These are phyloP conservation scores for Brachyptera risi DNA, from an alignment of 2,888 invertebrate genomes.

Conservation along the genomic window DNA sequence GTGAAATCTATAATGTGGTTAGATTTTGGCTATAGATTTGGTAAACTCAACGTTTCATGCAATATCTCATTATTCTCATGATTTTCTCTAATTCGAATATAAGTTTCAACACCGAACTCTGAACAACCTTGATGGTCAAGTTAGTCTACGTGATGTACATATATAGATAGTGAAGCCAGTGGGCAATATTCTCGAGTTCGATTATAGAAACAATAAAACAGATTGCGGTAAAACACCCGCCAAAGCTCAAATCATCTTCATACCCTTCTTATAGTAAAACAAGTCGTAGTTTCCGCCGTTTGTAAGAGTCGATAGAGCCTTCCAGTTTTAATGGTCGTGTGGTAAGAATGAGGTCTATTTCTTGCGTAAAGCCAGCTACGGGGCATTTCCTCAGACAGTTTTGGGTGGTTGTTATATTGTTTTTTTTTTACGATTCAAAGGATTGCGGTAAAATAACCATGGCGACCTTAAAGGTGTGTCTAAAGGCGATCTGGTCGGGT, in stretches of 20 bases:
- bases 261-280: constrained; percentile 11
- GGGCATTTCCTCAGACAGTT: constrained; percentile 1
- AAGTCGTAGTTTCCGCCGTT: constrained; percentile 13
- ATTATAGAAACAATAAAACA: too few species aligned
- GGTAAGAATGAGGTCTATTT: background rate
- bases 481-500: background rate
- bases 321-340: constrained; percentile 1
- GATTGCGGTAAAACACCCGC: background rate
- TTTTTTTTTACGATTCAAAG: background rate
- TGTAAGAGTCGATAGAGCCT: background rate
- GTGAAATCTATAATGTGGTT: too few species aligned
- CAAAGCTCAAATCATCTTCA: background rate
- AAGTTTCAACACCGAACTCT: too few species aligned
- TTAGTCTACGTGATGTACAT: too few species aligned
- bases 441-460: constrained; percentile 4
- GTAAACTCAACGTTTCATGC: too few species aligned
- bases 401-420: constrained; percentile 6
- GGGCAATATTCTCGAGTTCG: too few species aligned
- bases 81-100: too few species aligned
- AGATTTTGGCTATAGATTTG: too few species aligned
- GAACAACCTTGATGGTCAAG: too few species aligned
- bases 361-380: background rate
- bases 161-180: too few species aligned
- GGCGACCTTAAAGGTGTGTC: background rate
- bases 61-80: too few species aligned